Evolutionary conservation across 2,113 vertebrate species (phyloP), one percentile per base, ranked within the genome.

Genomic region (Grallaria varia): DNA sequence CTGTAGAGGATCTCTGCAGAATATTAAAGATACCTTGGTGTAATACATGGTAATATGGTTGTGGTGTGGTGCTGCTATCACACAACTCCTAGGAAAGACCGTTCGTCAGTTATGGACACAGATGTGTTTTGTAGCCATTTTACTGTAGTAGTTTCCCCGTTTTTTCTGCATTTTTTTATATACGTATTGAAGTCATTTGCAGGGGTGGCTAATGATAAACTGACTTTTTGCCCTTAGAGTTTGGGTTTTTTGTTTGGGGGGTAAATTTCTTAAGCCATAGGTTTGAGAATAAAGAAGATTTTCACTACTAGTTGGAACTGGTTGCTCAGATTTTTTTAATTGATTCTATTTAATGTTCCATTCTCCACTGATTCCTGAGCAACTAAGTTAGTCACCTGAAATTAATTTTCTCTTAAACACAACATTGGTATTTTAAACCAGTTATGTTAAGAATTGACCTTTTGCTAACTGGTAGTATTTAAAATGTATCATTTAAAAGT

Each of bases 1-100:
- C 86, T 91, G 95, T 92, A 90, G 92, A 95, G 81, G 68, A 81
- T 91, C 86, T 93, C 87, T 96, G 84, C 93, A 94, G 92, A 90
- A 30, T 86, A 76, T 89, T 86, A 89, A 92, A 72, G 89, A 96
- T 80, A 75, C 92, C 84, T 93, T 89, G 90, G 67, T 91, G 81
- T 92, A 67, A 81, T n/a, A 83, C 69, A 76, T 55, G 73, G 64
- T 92, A 49, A 71, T 11, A 35, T 16, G 87, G 81, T 72, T 78
- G 91, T 72, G 93, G 90, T 94, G 91, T 87, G 87, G 90, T 89
- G 82, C 95, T 91, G 84, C 88, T 52, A 59, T 90, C 84, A 92
- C 83, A 69, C 95, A n/a, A 1, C 47, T 83, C 72, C 92, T 91
- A 59, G 75, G 62, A 89, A 69, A 95, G 90, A 31, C 76, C 30